Evolutionary conservation across 2,888 invertebrate species (phyloP), one percentile per base, ranked within the genome.

Genomic region (Apodemia hepburni): DNA sequence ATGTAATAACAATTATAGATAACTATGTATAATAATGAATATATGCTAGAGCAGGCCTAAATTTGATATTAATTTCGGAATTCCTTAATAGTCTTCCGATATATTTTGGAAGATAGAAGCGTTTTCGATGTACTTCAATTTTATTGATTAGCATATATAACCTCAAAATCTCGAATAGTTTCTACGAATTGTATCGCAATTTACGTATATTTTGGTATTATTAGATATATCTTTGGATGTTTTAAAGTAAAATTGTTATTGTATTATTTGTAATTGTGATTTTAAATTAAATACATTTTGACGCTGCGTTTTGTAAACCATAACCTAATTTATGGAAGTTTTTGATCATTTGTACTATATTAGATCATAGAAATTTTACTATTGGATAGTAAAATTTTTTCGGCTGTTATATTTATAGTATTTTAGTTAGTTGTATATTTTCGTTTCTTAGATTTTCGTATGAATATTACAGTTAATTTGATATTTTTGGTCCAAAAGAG

Each of bases 381-480:
- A 91, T 91, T 73, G 81, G 87, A 89, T 91, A 90, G 90, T 90
- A 80, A 87, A 85, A 81, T 78, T 73, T 83, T 82, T 58, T 82
- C 81, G 90, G 90, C 90, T 90, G 90, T 90, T 89, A 86, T 87
- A 85, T 88, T 86, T 85, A 84, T 85, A 82, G 73, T 85, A 82
- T 77, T 77, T 80, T 75, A 79, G 79, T 75, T 79, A 72, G 79
- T 73, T 89, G 89, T 90, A 87, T 84, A 89, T 88, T 85, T 88
- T 84, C 84, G 86, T 85, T 87, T 85, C 69, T 76, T 73, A 73
- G 74, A 72, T 73, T 65, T 71, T 75, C 76, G 71, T 65, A 73
- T 69, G 73, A 70, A 74, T 68, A 68, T 65, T 70, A 70, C 74
- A 71, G 71, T 71, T 75, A 69, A 73, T 69, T 66, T 60, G 58